Evolutionary conservation across 2,113 vertebrate genomes (phyloP).

Genomic region (Heterotis niloticus): DNA sequence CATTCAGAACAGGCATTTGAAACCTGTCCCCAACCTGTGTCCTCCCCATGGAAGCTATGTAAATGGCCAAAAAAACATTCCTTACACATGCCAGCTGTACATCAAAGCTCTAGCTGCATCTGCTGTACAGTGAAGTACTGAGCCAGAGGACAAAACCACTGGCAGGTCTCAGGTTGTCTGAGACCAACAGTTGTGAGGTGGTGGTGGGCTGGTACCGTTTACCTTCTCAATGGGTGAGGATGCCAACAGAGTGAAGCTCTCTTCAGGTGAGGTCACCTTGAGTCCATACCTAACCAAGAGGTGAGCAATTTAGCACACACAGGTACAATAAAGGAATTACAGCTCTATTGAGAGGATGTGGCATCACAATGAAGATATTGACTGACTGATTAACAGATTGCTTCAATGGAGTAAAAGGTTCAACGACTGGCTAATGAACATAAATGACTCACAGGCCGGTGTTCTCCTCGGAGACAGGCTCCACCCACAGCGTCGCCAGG

Average conservation of each 20-base stretch:
- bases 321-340: background rate
- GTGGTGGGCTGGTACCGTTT: conserved; percentile 1
- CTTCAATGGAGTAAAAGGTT: too few species aligned
- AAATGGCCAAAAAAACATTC: too few species aligned
- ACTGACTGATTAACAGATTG: background rate
- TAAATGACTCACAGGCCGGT: conserved; percentile 74
- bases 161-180: too few species aligned
- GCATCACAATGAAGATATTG: background rate
- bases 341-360: background rate
- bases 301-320: background rate
- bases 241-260: conserved; percentile 85
- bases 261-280: conserved; percentile 90
- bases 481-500: conserved; percentile 89
- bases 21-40: too few species aligned
- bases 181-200: background rate
- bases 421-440: background rate
- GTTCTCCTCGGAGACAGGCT: conserved; percentile 85
- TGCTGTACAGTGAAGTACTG: too few species aligned
- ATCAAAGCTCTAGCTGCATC: too few species aligned
- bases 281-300: conserved; percentile 73
- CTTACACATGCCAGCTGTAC: too few species aligned
- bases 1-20: background rate
- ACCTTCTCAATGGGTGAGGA: conserved; percentile 90
- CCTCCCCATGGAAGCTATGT: too few species aligned
- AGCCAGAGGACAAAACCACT: too few species aligned